Base-by-base conservation (phyloP, 1,140 invertebrate species). In the Lutraria rhynchaena region DNA sequence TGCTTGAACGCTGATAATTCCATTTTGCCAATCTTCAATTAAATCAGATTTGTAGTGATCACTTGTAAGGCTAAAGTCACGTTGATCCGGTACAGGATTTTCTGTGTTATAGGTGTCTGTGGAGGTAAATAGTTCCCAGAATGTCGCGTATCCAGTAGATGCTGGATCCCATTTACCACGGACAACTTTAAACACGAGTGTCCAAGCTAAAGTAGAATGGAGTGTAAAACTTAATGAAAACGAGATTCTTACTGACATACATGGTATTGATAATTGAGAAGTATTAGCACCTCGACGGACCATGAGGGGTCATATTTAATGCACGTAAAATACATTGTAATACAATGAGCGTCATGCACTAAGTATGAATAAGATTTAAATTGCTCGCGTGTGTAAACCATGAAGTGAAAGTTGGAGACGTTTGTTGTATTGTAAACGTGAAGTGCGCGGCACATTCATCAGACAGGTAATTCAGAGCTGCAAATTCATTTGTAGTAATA, bases 81-180 rank as follows among this genome's bases (percentile, higher is more conserved):
- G 60, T 27, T 77, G 60, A 31, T 77, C 75, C 27, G 58, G 46
- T 1, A 77, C 61, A 17, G 46, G 33, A 46, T 61, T 58, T 15
- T 17, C 75, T 0, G 75, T 60, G 35, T 41, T 53, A 51, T 77
- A 77, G 1, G 61, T 49, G 37, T 67, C 46, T 17, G 44, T n/a
- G 9, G 75, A 77, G 3, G n/a, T 44, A 31, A 67, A 63, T 27
- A 77, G 33, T 27, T 65, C 75, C 75, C 75, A 77, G 22, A 77
- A 67, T 13, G 41, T 67, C 5, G 75, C 0, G 22, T 67, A 51
- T 13, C 61, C 61, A 53, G 57, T 77, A 4, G 22, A 17, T 22
- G 60, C n/a, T 3, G 60, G 17, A 46, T 77, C 27, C 75, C 75
- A 77, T 29, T 77, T 77, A n/a, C 75, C 75, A 63, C 75, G 65